These are phyloP conservation scores for Lepidochrysops patricia DNA, from an alignment of 2,888 invertebrate species.

Conservation along the genomic window DNA sequence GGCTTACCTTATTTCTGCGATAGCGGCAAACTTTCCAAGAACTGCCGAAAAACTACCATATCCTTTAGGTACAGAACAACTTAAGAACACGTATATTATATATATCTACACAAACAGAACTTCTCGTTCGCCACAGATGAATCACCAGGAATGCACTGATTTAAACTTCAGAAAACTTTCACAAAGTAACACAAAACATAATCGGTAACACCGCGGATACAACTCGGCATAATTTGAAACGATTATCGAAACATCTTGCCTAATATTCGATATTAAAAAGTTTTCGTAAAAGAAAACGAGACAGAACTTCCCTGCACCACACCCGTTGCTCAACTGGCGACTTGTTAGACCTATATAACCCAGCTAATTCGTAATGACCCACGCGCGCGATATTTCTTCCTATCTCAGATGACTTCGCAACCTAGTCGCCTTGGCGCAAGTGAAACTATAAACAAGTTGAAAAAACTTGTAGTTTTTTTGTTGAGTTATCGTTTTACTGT, in stretches of 20 bases:
- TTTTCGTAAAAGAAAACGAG: constrained; percentile 40
- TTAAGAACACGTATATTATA: constrained; percentile 43
- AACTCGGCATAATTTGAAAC: constrained; percentile 38
- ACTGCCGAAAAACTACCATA: constrained; percentile 37
- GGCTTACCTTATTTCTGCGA: constrained; percentile 3
- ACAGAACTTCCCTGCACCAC: constrained; percentile 40
- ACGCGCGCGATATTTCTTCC: constrained; percentile 34
- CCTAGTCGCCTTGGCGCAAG: constrained; percentile 44
- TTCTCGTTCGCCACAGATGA: constrained; percentile 64
- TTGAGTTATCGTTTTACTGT: constrained; percentile 40
- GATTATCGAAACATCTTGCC: constrained; percentile 41
- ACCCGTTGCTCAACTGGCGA: constrained; percentile 47
- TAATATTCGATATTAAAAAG: constrained; percentile 52
- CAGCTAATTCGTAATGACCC: constrained; percentile 49
- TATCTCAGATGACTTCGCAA: constrained; percentile 50
- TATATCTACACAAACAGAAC: constrained; percentile 50
- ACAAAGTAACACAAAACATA: constrained; percentile 40
- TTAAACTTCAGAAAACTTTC: constrained; percentile 42
- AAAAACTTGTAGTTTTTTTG: constrained; percentile 41
- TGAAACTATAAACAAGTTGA: constrained; percentile 50
- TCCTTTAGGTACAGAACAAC: constrained; percentile 46
- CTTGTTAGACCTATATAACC: constrained; percentile 55
- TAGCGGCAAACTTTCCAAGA: background rate
- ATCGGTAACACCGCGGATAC: constrained; percentile 35
- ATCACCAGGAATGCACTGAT: constrained; percentile 67